These are phyloP conservation scores for Clunio marinus DNA, from an alignment of 2,888 invertebrate genomes.

Conservation along the genomic window DNA sequence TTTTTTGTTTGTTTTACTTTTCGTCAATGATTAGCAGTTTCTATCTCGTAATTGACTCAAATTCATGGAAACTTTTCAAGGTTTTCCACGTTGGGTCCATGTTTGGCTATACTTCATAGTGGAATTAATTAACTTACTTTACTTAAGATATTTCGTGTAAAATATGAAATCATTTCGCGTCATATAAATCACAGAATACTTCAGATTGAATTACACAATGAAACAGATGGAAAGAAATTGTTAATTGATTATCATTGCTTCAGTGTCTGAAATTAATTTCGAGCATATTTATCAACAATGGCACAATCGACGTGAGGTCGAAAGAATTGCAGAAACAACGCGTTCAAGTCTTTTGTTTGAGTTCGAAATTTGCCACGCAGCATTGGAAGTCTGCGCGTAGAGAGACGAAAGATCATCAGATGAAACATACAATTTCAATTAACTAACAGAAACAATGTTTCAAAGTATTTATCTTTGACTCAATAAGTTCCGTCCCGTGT, in stretches of 20 bases:
- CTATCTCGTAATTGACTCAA: too few species aligned
- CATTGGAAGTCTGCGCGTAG: background rate
- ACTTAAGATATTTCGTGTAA: too few species aligned
- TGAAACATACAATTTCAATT: constrained; percentile 20
- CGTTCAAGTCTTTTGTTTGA: background rate
- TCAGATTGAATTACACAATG: background rate
- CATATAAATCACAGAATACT: constrained; percentile 8
- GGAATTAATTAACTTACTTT: constrained; percentile 15
- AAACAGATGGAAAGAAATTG: background rate
- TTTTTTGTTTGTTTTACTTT: background rate
- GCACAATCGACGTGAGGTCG: background rate
- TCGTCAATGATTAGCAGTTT: too few species aligned
- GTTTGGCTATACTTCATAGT: background rate
- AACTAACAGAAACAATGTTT: constrained; percentile 14
- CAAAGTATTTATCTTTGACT: background rate
- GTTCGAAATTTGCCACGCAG: constrained; percentile 7
- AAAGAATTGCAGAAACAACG: constrained; percentile 5
- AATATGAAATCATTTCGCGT: background rate
- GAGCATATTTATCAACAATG: background rate
- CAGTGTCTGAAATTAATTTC: background rate
- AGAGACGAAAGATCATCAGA: constrained; percentile 1
- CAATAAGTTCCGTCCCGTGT: too few species aligned
- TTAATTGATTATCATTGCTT: constrained; percentile 26
- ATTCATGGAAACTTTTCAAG: background rate
- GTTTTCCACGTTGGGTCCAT: background rate